Evolutionary conservation across 2,113 vertebrate species (phyloP), one percentile per base, ranked within the genome.

Genomic region (Lynx canadensis): DNA sequence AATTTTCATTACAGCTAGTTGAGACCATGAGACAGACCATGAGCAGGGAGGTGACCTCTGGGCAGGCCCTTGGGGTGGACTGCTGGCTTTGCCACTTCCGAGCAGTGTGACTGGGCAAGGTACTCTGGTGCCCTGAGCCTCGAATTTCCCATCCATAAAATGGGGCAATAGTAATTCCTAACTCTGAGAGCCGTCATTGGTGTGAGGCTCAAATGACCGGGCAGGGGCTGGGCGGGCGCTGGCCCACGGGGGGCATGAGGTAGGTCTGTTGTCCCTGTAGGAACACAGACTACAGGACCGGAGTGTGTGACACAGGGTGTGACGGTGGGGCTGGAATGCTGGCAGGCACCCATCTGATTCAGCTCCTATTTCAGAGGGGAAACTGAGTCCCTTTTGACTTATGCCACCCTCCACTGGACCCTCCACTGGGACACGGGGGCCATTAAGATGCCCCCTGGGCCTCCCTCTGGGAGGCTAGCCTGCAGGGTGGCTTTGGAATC

Each of bases 251-350:
- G 23, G 29, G 29, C 57, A 31, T 69, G 31, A 14, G 0, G 23
- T 16, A 19, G 50, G 11, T 71, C 60, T 12, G 16, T 31, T 18
- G n/a, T 31, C 68, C 13, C 21, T 29, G 45, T 12, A 41, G 10
- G 25, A 68, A 76, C 7, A 4, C 18, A 10, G 68, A 31, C 4
- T 1, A 11, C 25, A 14, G 0, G 15, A 68, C 2, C n/a, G 33
- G 5, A 65, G n/a, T 36, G 4, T 19, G 4, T 25, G 33, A 88
- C 68, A 50, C 31, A 15, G 10, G 5, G n/a, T 73, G 10, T 2
- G 27, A 50, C 41, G 52, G 71, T 45, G 15, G 25, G 63, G 29
- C 16, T 76, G 15, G 27, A 52, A 21, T 15, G 71, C 82, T 41
- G 19, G 29, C 7, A 55, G 50, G 48, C 7, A 6, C 33, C 19